Base-by-base conservation (phyloP, 2,888 invertebrate genomes). In the Leptopterna dolabrata region DNA sequence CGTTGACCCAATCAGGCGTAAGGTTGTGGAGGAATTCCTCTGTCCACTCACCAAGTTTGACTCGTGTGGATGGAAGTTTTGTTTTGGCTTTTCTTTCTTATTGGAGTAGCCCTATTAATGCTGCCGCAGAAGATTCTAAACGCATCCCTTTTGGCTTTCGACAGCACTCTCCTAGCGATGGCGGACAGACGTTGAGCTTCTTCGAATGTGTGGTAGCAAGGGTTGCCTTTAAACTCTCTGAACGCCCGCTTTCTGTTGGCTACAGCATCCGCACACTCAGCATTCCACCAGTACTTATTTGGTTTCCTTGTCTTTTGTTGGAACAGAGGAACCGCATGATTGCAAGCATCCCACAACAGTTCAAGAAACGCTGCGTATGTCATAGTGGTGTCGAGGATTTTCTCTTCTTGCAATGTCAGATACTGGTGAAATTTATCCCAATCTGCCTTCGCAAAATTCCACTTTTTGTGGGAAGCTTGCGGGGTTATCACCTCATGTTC, bases 261-360 rank as follows among this genome's bases (percentile, higher is more conserved):
- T 13, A 73, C 36, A 16, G 73, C 45, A 24, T 7, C 29, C 9
- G 45, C 7, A 11, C 80, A 80, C n/a, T 45, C 29, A 16, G 24
- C 24, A 13, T 80, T 80, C 80, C 80, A 80, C 80, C 80, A 80
- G 80, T 45, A 43, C 16, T 80, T 80, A 4, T 29, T 73, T 1
- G 73, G 30, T 1, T 27, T 29, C 29, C 30, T 29, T 1, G 2
- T 2, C 1, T 3, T 2, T 2, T 14, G 30, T 13, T n/a, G 11
- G 4, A 3, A 29, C 14, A 1, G 11, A 19, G 19, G n/a, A 19
- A 55, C 16, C 1, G 24, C 24, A 3, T 55, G 19, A 19, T 55
- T 19, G 16, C 55, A 9, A 47, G 47, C 47, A 2, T 47, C 47
- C 14, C 16, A 14, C 43, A 51, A 16, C 13, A 14, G 51, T 3